phyloP scores from a whole-genome alignment of 2,797 vertebrate genomes.

The Falco cherrug region DNA sequence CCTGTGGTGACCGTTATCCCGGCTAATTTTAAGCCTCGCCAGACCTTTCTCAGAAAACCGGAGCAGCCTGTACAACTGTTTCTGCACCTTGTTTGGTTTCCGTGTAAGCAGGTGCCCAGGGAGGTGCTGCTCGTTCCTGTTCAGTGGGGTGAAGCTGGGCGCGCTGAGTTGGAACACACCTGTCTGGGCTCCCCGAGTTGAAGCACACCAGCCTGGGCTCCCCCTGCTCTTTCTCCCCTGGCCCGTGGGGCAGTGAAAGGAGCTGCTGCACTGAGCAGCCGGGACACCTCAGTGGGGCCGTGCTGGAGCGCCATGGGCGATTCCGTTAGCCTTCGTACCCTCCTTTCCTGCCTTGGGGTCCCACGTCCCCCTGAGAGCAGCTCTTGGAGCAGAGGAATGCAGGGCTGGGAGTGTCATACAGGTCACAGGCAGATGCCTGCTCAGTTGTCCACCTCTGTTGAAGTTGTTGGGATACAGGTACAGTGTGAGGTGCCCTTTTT shows the following conservation, averaged over 20 bases:
- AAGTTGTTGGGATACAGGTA: background rate
- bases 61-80: background rate
- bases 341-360: background rate
- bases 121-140: background rate
- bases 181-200: fast-evolving
- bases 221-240: background rate
- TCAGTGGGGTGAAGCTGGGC: background rate
- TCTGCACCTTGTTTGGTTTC: background rate
- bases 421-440: background rate
- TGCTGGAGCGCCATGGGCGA: fast-evolving
- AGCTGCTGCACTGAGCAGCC: background rate
- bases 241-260: background rate
- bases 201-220: background rate
- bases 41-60: background rate
- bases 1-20: background rate
- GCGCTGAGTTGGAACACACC: background rate
- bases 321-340: fast-evolving
- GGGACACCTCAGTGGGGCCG: fast-evolving
- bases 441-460: background rate
- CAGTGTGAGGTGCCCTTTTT: background rate
- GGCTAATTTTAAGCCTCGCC: background rate
- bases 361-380: fast-evolving
- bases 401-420: background rate
- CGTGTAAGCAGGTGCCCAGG: fast-evolving
- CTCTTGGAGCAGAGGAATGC: background rate